Conservation (phyloP, 2,888 invertebrate genomes). For the Netelia virgata region DNA sequence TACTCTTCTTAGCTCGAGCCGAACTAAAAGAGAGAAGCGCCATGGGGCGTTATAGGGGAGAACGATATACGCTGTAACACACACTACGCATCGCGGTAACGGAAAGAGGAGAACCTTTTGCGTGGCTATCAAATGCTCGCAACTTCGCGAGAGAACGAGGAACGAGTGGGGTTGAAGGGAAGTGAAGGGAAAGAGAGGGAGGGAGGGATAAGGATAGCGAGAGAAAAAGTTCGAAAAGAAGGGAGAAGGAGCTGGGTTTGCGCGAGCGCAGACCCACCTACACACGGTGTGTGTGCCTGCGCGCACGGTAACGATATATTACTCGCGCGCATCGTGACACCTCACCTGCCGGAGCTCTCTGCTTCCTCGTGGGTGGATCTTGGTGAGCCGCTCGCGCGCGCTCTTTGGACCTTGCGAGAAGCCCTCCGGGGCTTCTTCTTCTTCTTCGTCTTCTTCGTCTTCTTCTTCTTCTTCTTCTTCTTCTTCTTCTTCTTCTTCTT, state of each 20-base stretch:
- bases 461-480: conserved; percentile 21
- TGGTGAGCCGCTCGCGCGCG: conserved; percentile 63
- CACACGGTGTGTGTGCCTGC: conserved; percentile 69
- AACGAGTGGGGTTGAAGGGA: too few species aligned
- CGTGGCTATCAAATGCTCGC: conserved; percentile 51
- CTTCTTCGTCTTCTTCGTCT: conserved; percentile 28
- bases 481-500: conserved; percentile 24
- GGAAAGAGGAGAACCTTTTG: conserved; percentile 50
- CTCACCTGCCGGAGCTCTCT: conserved; percentile 82
- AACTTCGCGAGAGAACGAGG: conserved; percentile 41
- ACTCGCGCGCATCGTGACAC: conserved; percentile 84
- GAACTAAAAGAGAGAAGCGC: conserved; percentile 73
- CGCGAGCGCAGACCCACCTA: conserved; percentile 78
- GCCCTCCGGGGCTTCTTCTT: conserved; percentile 56
- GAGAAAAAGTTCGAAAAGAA: conserved; percentile 13
- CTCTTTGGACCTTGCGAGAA: conserved; percentile 57
- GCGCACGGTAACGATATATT: conserved; percentile 82
- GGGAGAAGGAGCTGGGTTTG: conserved; percentile 34
- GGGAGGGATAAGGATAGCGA: conserved; percentile 2
- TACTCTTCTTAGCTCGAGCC: conserved; percentile 47
- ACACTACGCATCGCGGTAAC: conserved; percentile 48
- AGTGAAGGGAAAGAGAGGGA: not conserved
- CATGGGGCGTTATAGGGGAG: conserved; percentile 75
- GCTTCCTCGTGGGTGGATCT: conserved; percentile 84
- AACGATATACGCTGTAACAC: conserved; percentile 59